Base-by-base conservation (phyloP, 1,140 invertebrate genomes). In the Sycophila sp. region DNA sequence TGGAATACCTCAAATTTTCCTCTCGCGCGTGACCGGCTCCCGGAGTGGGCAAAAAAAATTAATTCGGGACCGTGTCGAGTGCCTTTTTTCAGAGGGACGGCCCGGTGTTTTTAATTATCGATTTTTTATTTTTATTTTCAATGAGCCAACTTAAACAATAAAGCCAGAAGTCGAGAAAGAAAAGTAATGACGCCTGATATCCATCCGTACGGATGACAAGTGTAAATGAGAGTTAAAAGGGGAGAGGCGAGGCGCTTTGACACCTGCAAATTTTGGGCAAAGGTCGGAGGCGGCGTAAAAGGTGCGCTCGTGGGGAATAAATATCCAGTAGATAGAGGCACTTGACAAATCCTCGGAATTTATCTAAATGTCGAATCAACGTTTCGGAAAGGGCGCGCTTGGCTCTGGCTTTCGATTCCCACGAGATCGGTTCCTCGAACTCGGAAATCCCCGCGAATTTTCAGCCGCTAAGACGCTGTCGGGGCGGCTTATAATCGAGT, bases 351-450 rank as follows among this genome's bases (percentile, higher is more conserved):
- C 56, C 51, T 51, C 40, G 5, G n/a, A 51, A 60, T 53, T 69
- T 69, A 69, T 69, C 66, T 60, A 40, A 59, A 68, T 49, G 26
- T 68, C 42, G 30, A 68, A 68, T 68, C 65, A 58, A 40, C 51
- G 36, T n/a, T 30, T 67, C 42, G 24, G 24, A 42, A 66, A 32
- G 34, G 49, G 22, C 64, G n/a, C 34, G 40, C 24, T 22, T 42
- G 40, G 11, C 4, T 58, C 17, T 56, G 38, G 11, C 17, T 10
- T 42, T 59, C 30, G 53, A 60, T 69, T 69, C 66, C 66, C 66
- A 69, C 56, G 66, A 53, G 56, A 53, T 53, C 32, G 26, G 26
- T 58, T 59, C 53, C 56, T 15, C 42, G 56, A 49, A 53, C 19
- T 45, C 40, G 56, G 40, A 38, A 42, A 69, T 42, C n/a, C 32